These are phyloP conservation scores for Crenichthys baileyi DNA, from an alignment of 2,797 vertebrate genomes.

Conservation along the genomic window DNA sequence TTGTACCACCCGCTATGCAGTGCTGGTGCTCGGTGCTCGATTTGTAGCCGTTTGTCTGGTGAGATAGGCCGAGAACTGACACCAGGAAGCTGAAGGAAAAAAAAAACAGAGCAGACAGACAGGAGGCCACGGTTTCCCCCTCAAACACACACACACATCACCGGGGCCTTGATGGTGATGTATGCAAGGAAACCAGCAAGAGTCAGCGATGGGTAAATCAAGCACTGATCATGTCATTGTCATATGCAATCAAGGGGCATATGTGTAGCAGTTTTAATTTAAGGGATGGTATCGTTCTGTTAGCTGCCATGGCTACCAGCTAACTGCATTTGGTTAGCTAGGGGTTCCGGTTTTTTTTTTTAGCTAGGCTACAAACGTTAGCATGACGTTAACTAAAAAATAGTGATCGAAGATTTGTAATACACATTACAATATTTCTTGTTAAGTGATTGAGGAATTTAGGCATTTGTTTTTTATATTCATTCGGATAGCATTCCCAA, in stretches of 20 bases:
- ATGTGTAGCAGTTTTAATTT: background rate
- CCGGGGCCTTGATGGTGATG: slow-evolving; percentile 99
- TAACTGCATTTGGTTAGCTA: slow-evolving; percentile 57
- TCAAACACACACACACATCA: slow-evolving; percentile 89
- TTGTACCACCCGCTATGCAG: slow-evolving; percentile 68
- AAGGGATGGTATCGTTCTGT: background rate
- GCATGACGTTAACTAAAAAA: background rate
- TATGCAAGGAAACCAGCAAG: slow-evolving; percentile 99
- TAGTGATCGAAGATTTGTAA: background rate
- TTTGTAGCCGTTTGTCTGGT: slow-evolving; percentile 47
- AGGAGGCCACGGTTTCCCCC: slow-evolving; percentile 80
- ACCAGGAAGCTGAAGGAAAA: slow-evolving; percentile 54
- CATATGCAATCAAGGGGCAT: background rate
- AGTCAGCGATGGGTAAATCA: slow-evolving; percentile 98
- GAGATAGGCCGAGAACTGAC: slow-evolving; percentile 27
- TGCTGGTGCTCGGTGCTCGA: slow-evolving; percentile 46
- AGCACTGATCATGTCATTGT: slow-evolving; percentile 11
- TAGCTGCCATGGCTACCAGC: slow-evolving; percentile 51
- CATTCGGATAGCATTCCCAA: too few species aligned
- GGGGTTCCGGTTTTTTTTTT: slow-evolving; percentile 26
- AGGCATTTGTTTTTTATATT: background rate
- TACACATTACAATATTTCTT: background rate
- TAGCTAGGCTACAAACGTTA: slow-evolving; percentile 21
- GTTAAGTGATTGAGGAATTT: background rate
- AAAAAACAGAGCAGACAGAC: slow-evolving; percentile 55